Percentiles rank a stretch among this genome's conserved stretches.
These are phyloP conservation scores for Formicarius rufipectus DNA, from an alignment of 2,113 vertebrate genomes.

Conservation along the genomic window DNA sequence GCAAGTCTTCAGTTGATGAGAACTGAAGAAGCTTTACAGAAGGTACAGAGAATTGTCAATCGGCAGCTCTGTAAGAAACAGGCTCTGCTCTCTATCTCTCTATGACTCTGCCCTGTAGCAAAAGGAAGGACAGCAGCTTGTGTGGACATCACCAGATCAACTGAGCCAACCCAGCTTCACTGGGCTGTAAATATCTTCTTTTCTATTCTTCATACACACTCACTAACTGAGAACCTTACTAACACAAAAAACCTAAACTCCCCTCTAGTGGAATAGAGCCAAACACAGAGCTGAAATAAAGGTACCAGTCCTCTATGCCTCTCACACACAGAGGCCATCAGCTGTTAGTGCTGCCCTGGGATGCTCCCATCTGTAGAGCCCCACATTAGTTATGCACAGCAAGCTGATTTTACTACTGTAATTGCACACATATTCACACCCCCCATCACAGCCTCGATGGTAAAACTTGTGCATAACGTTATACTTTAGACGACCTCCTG, in stretches of 20 bases:
- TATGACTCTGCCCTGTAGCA: not conserved
- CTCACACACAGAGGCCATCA: not conserved
- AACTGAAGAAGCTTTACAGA: not conserved
- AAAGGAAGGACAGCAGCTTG: not conserved
- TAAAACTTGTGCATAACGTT: constrained; percentile 60
- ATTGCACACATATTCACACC: not conserved
- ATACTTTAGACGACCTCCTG: constrained; percentile 63
- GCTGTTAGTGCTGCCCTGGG: not conserved
- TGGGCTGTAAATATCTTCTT: not conserved
- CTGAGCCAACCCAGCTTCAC: not conserved
- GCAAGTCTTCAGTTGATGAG: not conserved
- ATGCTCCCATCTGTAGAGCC: not conserved
- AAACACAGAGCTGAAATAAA: not conserved
- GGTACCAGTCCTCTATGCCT: not conserved
- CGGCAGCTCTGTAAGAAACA: not conserved
- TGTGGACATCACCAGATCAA: not conserved
- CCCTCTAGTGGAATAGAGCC: not conserved
- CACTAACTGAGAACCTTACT: not conserved
- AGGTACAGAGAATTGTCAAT: not conserved
- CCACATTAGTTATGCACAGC: not conserved
- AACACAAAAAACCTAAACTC: not conserved
- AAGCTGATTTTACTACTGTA: constrained; percentile 22
- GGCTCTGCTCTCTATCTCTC: not conserved
- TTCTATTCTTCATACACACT: not conserved
- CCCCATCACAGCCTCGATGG: not conserved